Percentiles rank a stretch among this genome's conserved stretches.
Conservation (phyloP, 2,888 invertebrate genomes). For the Hirtodrosophila trivittata region DNA sequence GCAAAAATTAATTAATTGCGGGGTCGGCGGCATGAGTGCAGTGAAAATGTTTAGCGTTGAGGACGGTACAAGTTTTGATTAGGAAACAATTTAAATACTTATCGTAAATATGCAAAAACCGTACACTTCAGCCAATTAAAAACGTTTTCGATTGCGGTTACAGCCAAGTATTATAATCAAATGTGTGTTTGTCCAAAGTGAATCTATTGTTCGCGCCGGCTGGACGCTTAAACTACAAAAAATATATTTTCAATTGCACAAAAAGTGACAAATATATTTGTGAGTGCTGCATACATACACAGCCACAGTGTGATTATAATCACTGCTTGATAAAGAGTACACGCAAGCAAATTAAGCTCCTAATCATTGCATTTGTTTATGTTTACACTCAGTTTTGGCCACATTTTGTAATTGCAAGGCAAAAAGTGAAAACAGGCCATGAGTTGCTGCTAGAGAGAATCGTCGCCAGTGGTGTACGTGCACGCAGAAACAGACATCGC, state of each 20-base stretch:
- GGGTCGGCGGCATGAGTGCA: conserved; percentile 66
- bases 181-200: conserved; percentile 12
- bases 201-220: conserved; percentile 55
- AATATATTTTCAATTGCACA: conserved; percentile 53
- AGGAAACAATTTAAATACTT: conserved; percentile 60
- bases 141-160: conserved; percentile 1
- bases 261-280: conserved; percentile 34
- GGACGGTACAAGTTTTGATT: conserved; percentile 65
- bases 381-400: conserved; percentile 44
- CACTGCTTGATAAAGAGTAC: conserved; percentile 18
- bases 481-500: conserved; percentile 61
- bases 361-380: conserved; percentile 52
- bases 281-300: conserved; percentile 16
- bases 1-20: conserved; percentile 46
- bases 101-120: conserved; percentile 45
- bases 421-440: conserved; percentile 62
- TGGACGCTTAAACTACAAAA: conserved; percentile 54
- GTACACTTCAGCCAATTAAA: conserved; percentile 9
- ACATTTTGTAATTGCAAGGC: conserved; percentile 30
- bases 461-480: conserved; percentile 71
- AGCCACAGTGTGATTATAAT: conserved; percentile 3
- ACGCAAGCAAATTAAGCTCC: conserved; percentile 18
- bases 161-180: conserved; percentile 5
- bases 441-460: conserved; percentile 34
- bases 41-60: conserved; percentile 75